Percentiles rank a stretch among this genome's conserved stretches.
Evolutionary conservation across 2,888 invertebrate genomes (phyloP).

Genomic region (Ochropleura leucogaster): DNA sequence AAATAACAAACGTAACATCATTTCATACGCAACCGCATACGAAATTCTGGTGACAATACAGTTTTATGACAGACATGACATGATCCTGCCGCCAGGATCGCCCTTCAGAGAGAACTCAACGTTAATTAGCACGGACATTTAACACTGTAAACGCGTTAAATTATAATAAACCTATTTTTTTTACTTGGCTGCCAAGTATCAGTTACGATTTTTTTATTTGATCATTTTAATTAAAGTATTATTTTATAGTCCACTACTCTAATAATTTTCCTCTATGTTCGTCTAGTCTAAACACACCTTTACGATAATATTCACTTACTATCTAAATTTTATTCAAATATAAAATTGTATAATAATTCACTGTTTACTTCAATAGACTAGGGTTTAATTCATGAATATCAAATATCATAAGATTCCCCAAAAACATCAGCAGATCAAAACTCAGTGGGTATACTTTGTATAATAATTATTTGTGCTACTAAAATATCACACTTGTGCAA

Average conservation of each 20-base stretch:
- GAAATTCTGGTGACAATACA: not conserved
- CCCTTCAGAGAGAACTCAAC: not conserved
- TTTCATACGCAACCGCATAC: too few relatives aligned
- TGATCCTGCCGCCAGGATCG: not conserved
- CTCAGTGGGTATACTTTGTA: conserved; percentile 33
- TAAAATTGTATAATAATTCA: conserved; percentile 62
- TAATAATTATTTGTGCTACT: conserved; percentile 55
- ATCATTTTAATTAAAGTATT: not conserved
- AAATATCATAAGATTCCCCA: conserved; percentile 59
- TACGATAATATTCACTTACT: conserved; percentile 39
- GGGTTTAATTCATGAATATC: conserved; percentile 55
- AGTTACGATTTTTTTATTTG: too few relatives aligned
- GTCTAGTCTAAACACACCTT: conserved; percentile 35
- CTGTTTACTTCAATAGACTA: conserved; percentile 49
- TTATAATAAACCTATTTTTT: not conserved
- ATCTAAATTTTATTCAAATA: conserved; percentile 53
- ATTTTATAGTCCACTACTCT: not conserved
- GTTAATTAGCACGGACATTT: not conserved
- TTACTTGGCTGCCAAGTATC: too few relatives aligned
- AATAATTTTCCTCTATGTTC: not conserved
- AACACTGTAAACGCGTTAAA: not conserved
- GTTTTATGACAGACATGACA: not conserved
- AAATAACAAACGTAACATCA: too few relatives aligned
- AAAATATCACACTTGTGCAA: conserved; percentile 62
- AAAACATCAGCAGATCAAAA: conserved; percentile 42